Percentiles rank a stretch among this genome's conserved stretches.
phyloP scores from a whole-genome alignment of 2,113 vertebrate genomes.

The Natator depressus region DNA sequence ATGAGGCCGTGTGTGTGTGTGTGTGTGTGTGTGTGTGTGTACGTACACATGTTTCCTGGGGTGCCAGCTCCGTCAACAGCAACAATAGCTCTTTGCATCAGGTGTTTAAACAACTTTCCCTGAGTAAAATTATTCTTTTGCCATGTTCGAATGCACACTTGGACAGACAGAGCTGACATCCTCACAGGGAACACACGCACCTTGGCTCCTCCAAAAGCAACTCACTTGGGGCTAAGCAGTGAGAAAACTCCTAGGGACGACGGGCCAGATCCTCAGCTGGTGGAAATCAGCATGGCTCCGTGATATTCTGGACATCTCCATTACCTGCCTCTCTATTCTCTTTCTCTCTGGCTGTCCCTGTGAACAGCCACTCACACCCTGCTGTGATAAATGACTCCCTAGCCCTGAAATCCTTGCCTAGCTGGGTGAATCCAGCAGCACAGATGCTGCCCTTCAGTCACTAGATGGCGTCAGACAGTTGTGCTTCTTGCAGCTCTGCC shows the following conservation, averaged over 20 bases:
- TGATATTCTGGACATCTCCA: not conserved
- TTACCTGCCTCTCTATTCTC: not conserved
- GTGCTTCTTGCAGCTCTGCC: not conserved
- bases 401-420: not conserved
- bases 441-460: not conserved
- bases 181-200: not conserved
- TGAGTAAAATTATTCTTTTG: not conserved
- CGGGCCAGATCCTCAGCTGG: fast-evolving
- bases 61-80: not conserved
- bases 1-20: fast-evolving
- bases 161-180: not conserved
- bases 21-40: fast-evolving
- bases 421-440: not conserved
- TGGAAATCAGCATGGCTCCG: not conserved
- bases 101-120: not conserved
- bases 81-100: not conserved
- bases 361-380: too few relatives aligned
- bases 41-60: not conserved
- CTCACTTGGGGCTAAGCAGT: not conserved
- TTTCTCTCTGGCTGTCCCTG: not conserved
- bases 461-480: slow-evolving; percentile 67
- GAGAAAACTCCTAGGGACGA: fast-evolving
- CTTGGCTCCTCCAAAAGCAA: not conserved
- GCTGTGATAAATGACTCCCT: not conserved
- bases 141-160: fast-evolving